Evolutionary conservation across 2,888 invertebrate species (phyloP).

Genomic region (Autographa gamma): DNA sequence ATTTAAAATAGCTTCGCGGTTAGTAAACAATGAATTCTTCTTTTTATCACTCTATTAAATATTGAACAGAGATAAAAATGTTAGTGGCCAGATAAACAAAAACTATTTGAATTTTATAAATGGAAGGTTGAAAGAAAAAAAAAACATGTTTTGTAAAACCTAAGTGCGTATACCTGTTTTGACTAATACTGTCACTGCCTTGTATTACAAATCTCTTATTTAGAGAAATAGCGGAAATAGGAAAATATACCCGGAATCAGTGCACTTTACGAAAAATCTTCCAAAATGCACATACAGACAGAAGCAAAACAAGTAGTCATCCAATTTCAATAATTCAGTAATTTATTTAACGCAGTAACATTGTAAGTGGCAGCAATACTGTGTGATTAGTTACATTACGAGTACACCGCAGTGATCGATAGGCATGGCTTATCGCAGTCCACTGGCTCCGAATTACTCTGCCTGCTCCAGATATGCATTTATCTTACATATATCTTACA

Average conservation of each 20-base stretch:
- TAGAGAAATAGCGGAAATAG: too few species aligned
- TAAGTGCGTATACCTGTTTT: too few species aligned
- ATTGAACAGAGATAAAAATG: neutral
- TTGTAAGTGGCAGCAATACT: constrained; percentile 13
- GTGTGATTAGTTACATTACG: constrained; percentile 28
- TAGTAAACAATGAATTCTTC: neutral
- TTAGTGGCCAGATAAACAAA: neutral
- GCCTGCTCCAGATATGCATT: constrained; percentile 17
- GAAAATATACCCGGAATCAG: too few species aligned
- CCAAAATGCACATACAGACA: neutral
- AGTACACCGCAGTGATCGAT: constrained; percentile 25
- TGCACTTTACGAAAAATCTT: too few species aligned
- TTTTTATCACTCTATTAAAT: neutral
- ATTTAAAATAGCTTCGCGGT: constrained; percentile 13
- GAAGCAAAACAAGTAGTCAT: neutral
- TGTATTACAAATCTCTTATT: too few species aligned
- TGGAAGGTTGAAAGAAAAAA: neutral
- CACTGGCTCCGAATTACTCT: constrained; percentile 26
- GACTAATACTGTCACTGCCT: too few species aligned
- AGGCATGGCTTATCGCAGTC: constrained; percentile 13
- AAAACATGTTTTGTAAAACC: too few species aligned
- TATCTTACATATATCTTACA: constrained; percentile 5
- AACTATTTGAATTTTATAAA: neutral
- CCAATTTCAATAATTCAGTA: neutral
- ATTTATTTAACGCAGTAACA: neutral